Conservation (phyloP, 2,113 vertebrate genomes). For the Gavia stellata region DNA sequence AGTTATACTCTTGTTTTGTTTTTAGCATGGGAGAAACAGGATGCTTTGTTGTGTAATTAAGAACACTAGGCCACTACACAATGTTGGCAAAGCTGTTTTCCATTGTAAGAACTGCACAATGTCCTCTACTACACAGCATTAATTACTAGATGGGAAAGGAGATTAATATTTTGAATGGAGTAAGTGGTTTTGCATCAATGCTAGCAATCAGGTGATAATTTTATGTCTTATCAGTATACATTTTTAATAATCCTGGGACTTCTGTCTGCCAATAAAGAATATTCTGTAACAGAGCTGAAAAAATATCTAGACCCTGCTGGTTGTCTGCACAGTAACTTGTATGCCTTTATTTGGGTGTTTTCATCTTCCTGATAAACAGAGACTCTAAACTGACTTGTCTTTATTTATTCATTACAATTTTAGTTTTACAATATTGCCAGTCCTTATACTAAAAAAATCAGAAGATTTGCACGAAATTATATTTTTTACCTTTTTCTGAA, state of each 20-base stretch:
- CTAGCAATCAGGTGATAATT: slow-evolving; percentile 64
- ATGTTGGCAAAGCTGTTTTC: slow-evolving; percentile 53
- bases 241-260: slow-evolving; percentile 70
- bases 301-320: slow-evolving; percentile 24
- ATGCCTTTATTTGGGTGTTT: slow-evolving; percentile 16
- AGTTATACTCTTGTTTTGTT: slow-evolving; percentile 30
- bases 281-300: slow-evolving; percentile 56
- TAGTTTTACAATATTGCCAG: neutral
- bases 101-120: neutral
- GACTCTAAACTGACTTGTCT: neutral
- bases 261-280: slow-evolving; percentile 58
- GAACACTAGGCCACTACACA: slow-evolving; percentile 55
- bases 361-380: slow-evolving; percentile 23
- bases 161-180: slow-evolving; percentile 64
- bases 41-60: slow-evolving; percentile 64
- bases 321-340: slow-evolving; percentile 46
- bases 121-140: slow-evolving; percentile 30
- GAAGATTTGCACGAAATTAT: neutral
- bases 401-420: slow-evolving; percentile 38
- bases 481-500: neutral
- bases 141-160: slow-evolving; percentile 63
- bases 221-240: slow-evolving; percentile 62
- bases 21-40: slow-evolving; percentile 61
- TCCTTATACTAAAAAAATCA: neutral
- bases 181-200: slow-evolving; percentile 68